These are phyloP conservation scores for Ostrea denselamellosa DNA, from an alignment of 1,140 invertebrate species.

Conservation along the genomic window DNA sequence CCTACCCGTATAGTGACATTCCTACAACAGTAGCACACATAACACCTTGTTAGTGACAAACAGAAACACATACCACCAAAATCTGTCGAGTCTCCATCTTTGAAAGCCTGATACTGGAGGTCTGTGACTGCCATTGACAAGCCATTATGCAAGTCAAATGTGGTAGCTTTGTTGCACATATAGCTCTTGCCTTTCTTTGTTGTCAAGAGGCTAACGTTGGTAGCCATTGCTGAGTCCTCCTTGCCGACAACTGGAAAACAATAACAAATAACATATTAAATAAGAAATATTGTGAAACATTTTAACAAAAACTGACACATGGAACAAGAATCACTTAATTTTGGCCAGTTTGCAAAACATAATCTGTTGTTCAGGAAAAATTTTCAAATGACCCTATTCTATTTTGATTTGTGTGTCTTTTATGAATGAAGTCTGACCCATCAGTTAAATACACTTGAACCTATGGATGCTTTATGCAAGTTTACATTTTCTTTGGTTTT, in stretches of 20 bases:
- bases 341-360: no score
- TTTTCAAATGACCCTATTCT: no score
- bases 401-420: no score
- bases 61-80: constrained; percentile 46
- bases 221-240: background rate
- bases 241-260: background rate
- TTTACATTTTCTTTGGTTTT: no score
- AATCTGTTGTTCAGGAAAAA: no score
- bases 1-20: background rate
- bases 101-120: constrained; percentile 61
- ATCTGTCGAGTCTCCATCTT: background rate
- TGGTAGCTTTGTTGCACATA: constrained; percentile 55
- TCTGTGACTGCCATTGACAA: constrained; percentile 51
- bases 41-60: background rate
- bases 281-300: no score
- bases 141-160: constrained; percentile 9
- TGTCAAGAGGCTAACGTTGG: background rate
- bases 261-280: background rate
- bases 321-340: no score
- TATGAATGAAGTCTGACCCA: no score
- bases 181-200: constrained; percentile 45
- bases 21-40: background rate
- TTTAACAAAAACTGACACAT: no score
- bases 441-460: no score
- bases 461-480: no score